Evolutionary conservation across 2,888 invertebrate species (phyloP).

Genomic region (Hesperia comma): DNA sequence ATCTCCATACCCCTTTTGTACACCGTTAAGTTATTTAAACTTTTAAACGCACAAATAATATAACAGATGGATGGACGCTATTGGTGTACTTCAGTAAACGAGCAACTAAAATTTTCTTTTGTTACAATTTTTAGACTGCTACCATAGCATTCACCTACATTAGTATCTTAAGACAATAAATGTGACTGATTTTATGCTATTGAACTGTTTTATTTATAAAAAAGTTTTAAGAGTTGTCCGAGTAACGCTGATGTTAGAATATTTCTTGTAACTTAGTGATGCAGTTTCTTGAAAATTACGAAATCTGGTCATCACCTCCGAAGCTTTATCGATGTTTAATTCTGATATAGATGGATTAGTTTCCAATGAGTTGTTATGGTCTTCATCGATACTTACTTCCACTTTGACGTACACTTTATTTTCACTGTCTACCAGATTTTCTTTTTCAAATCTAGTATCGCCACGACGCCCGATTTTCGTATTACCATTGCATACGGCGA

Average conservation of each 20-base stretch:
- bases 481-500: conserved; percentile 59
- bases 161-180: conserved; percentile 22
- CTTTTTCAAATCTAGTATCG: conserved; percentile 33
- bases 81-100: too few relatives aligned
- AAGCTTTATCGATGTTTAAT: not conserved
- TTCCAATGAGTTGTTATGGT: conserved; percentile 42
- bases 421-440: conserved; percentile 38
- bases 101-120: too few relatives aligned
- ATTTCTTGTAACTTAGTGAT: conserved; percentile 18
- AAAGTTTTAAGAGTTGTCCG: conserved; percentile 14
- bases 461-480: conserved; percentile 12
- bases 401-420: conserved; percentile 44
- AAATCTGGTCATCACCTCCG: not conserved
- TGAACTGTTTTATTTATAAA: conserved; percentile 10
- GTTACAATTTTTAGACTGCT: too few relatives aligned
- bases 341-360: not conserved
- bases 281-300: conserved; percentile 25
- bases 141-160: not conserved
- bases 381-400: conserved; percentile 53
- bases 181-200: not conserved
- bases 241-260: conserved; percentile 34
- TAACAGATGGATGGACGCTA: too few relatives aligned
- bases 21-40: too few relatives aligned
- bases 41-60: too few relatives aligned
- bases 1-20: too few relatives aligned